phyloP scores from a whole-genome alignment of 1,140 invertebrate species.

The Eumeta japonica region DNA sequence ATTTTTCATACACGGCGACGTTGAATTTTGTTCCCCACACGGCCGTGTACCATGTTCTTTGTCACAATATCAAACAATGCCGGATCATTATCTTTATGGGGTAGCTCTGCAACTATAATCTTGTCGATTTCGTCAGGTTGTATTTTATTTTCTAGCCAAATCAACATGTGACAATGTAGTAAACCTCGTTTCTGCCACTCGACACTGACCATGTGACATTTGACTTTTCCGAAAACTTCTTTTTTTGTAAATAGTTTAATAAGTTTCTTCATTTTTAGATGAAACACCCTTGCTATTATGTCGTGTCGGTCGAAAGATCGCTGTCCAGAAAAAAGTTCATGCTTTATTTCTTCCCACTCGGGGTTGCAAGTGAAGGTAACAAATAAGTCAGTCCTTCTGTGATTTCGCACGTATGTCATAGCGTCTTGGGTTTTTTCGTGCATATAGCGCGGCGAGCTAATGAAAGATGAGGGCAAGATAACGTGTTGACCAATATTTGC shows the following conservation, averaged over 20 bases:
- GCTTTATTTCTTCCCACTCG: slow-evolving; percentile 26
- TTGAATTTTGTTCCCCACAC: slow-evolving; percentile 16
- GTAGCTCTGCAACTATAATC: slow-evolving; percentile 50
- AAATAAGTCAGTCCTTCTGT: slow-evolving; percentile 6
- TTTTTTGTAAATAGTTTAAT: slow-evolving; percentile 14
- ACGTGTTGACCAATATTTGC: too few relatives aligned
- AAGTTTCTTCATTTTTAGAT: slow-evolving; percentile 7
- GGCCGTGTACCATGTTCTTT: slow-evolving; percentile 47
- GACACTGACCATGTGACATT: slow-evolving; percentile 41
- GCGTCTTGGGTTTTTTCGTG: too few relatives aligned
- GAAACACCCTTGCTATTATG: slow-evolving; percentile 18
- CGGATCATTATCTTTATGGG: slow-evolving; percentile 33
- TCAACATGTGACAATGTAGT: too few relatives aligned
- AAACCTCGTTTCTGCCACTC: slow-evolving; percentile 58
- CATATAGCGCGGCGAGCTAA: slow-evolving; percentile 11
- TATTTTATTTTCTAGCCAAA: slow-evolving; percentile 11
- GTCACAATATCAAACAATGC: slow-evolving; percentile 27
- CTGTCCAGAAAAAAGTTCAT: slow-evolving; percentile 19
- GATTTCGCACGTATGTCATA: too few relatives aligned
- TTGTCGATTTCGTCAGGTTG: slow-evolving; percentile 35
- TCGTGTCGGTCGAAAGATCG: slow-evolving; percentile 18
- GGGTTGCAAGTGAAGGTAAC: slow-evolving; percentile 51
- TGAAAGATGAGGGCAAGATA: slow-evolving; percentile 13
- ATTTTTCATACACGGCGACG: slow-evolving; percentile 22
- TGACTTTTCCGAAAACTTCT: slow-evolving; percentile 19